These are phyloP conservation scores for Heptranchias perlo DNA, from an alignment of 2,113 vertebrate genomes.

Conservation along the genomic window DNA sequence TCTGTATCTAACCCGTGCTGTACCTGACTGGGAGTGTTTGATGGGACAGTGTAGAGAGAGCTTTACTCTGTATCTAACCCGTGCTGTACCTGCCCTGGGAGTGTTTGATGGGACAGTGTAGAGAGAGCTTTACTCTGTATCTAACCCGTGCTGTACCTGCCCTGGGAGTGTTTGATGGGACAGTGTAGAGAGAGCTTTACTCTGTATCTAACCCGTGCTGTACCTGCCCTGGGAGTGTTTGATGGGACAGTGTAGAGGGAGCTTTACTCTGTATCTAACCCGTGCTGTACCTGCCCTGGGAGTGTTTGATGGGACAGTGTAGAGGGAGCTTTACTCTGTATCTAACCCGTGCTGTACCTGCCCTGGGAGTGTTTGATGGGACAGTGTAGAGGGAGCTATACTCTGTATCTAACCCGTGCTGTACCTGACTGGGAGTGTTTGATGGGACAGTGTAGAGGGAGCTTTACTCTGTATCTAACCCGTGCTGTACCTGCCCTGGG, in stretches of 20 bases:
- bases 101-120: no score
- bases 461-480: neutral
- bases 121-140: neutral
- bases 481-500: neutral
- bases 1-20: neutral
- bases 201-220: neutral
- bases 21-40: neutral
- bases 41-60: no score
- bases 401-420: neutral
- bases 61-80: neutral
- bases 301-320: no score
- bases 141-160: neutral
- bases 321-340: neutral
- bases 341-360: neutral
- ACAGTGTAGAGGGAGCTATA: no score
- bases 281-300: neutral
- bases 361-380: neutral
- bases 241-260: no score
- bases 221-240: neutral
- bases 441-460: no score
- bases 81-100: neutral
- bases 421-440: neutral
- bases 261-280: neutral
- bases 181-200: no score
- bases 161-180: neutral